These are phyloP conservation scores for Gyrodactylus salaris DNA, from an alignment of 1,140 invertebrate genomes.

Conservation along the genomic window DNA sequence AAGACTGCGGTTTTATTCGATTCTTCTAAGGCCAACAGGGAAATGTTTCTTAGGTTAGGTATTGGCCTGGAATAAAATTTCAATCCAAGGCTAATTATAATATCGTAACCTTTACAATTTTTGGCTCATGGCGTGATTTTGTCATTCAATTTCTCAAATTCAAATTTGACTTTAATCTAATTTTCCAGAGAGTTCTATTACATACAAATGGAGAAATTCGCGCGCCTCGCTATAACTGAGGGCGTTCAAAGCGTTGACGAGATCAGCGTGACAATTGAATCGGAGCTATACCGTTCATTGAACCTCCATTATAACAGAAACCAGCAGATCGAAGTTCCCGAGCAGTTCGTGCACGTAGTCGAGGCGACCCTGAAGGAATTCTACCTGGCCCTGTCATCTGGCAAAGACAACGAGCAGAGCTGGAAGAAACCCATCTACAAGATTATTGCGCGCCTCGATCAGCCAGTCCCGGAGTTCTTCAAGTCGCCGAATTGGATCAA, in stretches of 20 bases:
- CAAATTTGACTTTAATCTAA: no score
- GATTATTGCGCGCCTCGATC: constrained; percentile 74
- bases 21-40: no score
- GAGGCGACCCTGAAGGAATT: constrained; percentile 78
- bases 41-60: no score
- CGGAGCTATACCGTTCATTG: constrained; percentile 76
- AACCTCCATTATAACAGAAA: constrained; percentile 98
- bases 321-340: constrained; percentile 90
- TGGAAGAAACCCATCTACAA: constrained; percentile 98
- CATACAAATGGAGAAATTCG: constrained; percentile 99
- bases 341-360: constrained; percentile 65
- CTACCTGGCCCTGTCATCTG: constrained; percentile 67
- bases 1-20: no score
- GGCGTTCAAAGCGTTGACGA: constrained; percentile 66
- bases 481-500: constrained; percentile 83
- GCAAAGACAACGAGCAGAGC: constrained; percentile 68
- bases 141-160: no score
- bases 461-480: constrained; percentile 84
- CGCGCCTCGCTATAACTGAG: constrained; percentile 74
- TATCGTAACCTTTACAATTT: no score
- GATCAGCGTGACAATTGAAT: constrained; percentile 58
- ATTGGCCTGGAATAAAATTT: no score
- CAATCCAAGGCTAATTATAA: no score
- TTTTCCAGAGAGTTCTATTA: constrained; percentile 88
- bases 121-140: no score